A percentile compares a stretch with the other conserved stretches of the same genome.
These are phyloP conservation scores for Linnaemya vulpina DNA, from an alignment of 2,888 invertebrate species.

Conservation along the genomic window DNA sequence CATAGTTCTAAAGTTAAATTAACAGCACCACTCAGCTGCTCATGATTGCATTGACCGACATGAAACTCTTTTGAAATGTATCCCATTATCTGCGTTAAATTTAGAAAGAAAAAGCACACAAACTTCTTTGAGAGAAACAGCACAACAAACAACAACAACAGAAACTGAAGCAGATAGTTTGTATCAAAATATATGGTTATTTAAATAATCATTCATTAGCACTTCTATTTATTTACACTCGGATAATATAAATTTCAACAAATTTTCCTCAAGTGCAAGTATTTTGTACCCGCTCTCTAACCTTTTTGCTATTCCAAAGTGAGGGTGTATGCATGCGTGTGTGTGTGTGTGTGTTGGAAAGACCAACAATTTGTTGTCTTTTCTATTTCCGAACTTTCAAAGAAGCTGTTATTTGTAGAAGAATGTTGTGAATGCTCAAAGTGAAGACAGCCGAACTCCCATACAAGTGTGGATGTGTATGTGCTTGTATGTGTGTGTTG, in stretches of 20 bases:
- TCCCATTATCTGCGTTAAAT: constrained; percentile 19
- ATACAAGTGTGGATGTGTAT: not conserved
- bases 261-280: constrained; percentile 21
- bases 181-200: constrained; percentile 18
- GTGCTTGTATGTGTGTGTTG: not conserved
- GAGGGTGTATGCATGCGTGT: not conserved
- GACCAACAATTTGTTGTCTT: not conserved
- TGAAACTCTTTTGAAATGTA: constrained; percentile 5
- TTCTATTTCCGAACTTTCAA: constrained; percentile 9
- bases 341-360: constrained; percentile 11
- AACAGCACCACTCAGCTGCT: not conserved
- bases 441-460: no score
- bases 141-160: no score
- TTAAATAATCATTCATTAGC: constrained; percentile 53
- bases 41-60: constrained; percentile 1
- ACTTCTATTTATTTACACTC: constrained; percentile 30
- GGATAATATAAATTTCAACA: constrained; percentile 26
- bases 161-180: not conserved
- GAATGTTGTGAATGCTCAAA: constrained; percentile 35
- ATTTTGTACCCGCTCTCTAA: constrained; percentile 6
- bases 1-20: constrained; percentile 11
- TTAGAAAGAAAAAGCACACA: constrained; percentile 5
- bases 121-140: not conserved
- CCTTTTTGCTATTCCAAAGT: not conserved
- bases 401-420: constrained; percentile 45